phyloP scores from a whole-genome alignment of 1,140 invertebrate species.

The Colletes gigas region DNA sequence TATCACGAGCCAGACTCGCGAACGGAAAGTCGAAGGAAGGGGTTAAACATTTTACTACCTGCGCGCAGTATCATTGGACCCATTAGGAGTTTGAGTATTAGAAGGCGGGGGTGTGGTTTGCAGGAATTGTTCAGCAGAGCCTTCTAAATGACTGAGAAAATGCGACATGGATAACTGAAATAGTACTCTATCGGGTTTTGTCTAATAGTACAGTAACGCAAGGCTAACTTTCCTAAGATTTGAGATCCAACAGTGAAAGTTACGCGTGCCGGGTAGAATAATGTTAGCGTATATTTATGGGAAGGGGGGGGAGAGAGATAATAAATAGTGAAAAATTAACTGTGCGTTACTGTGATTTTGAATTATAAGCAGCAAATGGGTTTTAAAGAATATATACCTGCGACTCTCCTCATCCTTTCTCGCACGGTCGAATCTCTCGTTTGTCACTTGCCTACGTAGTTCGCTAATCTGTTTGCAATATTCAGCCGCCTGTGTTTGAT shows the following conservation, averaged over 20 bases:
- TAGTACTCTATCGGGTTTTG: neutral
- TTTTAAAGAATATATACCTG: conserved; percentile 63
- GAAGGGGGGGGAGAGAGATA: no score
- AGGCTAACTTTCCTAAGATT: no score
- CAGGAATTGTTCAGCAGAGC: neutral
- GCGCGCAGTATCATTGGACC: neutral
- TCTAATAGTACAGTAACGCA: no score
- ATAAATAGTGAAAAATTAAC: no score
- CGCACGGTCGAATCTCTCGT: conserved; percentile 80
- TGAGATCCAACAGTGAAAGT: no score
- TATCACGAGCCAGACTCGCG: no score
- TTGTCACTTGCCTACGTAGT: conserved; percentile 82
- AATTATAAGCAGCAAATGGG: neutral
- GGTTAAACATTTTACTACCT: conserved; percentile 15
- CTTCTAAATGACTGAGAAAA: conserved; percentile 17
- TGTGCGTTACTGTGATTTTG: neutral
- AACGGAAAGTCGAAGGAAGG: no score
- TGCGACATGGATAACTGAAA: neutral
- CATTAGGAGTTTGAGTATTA: neutral
- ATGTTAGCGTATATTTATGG: no score
- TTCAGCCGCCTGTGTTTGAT: conserved; percentile 81
- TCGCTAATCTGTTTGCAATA: conserved; percentile 82
- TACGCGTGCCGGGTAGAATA: no score
- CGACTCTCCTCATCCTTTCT: conserved; percentile 74
- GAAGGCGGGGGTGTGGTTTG: conserved; percentile 1